These are phyloP conservation scores for Netelia inedita DNA, from an alignment of 2,888 invertebrate genomes.

Conservation along the genomic window DNA sequence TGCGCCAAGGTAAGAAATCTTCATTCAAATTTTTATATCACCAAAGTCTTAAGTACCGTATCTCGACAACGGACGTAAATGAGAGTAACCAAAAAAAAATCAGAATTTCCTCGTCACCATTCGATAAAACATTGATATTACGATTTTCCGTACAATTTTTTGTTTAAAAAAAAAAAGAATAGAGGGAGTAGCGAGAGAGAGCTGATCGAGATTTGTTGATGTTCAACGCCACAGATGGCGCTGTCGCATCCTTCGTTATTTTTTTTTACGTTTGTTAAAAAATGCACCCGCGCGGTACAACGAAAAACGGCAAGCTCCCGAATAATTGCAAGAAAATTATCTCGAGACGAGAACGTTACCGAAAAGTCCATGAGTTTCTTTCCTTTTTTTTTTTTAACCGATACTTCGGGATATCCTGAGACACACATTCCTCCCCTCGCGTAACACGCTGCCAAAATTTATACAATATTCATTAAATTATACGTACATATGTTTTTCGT, in stretches of 20 bases:
- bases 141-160: slow-evolving; percentile 14
- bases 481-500: slow-evolving; percentile 35
- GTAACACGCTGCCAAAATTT: slow-evolving; percentile 37
- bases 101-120: slow-evolving; percentile 14
- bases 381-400: slow-evolving; percentile 14
- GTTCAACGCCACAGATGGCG: background rate
- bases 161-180: slow-evolving; percentile 19
- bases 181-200: slow-evolving; percentile 38
- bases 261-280: slow-evolving; percentile 48
- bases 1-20: slow-evolving; percentile 23
- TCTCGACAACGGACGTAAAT: slow-evolving; percentile 22
- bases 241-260: background rate
- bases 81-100: slow-evolving; percentile 7
- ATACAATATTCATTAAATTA: slow-evolving; percentile 38
- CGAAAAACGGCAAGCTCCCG: slow-evolving; percentile 43
- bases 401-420: slow-evolving; percentile 46
- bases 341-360: slow-evolving; percentile 7
- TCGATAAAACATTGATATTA: slow-evolving; percentile 36
- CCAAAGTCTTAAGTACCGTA: slow-evolving; percentile 44
- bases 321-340: slow-evolving; percentile 11
- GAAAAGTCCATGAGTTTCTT: slow-evolving; percentile 4
- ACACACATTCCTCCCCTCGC: slow-evolving; percentile 14
- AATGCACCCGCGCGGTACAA: slow-evolving; percentile 14
- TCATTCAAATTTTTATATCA: background rate
- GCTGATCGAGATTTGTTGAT: slow-evolving; percentile 41